Evolutionary conservation across 2,113 vertebrate genomes (phyloP).

Genomic region (Chroicocephalus ridibundus): DNA sequence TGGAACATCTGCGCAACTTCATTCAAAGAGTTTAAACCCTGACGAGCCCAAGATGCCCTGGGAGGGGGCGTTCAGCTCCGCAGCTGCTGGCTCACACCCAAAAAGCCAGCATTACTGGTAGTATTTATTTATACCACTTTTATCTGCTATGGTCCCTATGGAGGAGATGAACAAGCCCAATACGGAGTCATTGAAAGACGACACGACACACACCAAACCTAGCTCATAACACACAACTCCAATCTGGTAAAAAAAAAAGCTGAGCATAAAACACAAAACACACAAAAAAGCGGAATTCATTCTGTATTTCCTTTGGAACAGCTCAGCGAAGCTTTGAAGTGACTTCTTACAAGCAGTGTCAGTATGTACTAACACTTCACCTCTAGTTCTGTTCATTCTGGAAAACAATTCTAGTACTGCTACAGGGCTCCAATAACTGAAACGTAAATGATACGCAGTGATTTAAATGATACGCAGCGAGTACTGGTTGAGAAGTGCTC

Average conservation of each 20-base stretch:
- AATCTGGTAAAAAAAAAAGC: accelerated
- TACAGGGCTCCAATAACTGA: no score
- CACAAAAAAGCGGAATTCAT: neutral
- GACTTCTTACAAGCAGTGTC: neutral
- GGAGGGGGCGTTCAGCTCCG: neutral
- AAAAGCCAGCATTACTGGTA: neutral
- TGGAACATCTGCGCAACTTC: neutral
- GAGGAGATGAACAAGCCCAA: neutral
- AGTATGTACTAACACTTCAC: neutral
- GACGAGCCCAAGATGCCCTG: neutral
- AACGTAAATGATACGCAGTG: accelerated
- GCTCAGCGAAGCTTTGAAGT: neutral
- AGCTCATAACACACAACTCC: neutral
- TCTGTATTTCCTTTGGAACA: neutral
- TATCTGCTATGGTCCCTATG: neutral
- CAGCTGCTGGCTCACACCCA: neutral
- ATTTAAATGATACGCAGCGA: accelerated
- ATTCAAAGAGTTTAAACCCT: neutral
- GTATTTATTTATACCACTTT: neutral
- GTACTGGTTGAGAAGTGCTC: accelerated
- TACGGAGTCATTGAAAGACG: neutral
- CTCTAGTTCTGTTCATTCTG: neutral
- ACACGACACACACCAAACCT: neutral
- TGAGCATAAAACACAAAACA: neutral
- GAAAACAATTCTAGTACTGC: neutral